phyloP scores from a whole-genome alignment of 2,797 vertebrate species.

The Saxicola maurus region DNA sequence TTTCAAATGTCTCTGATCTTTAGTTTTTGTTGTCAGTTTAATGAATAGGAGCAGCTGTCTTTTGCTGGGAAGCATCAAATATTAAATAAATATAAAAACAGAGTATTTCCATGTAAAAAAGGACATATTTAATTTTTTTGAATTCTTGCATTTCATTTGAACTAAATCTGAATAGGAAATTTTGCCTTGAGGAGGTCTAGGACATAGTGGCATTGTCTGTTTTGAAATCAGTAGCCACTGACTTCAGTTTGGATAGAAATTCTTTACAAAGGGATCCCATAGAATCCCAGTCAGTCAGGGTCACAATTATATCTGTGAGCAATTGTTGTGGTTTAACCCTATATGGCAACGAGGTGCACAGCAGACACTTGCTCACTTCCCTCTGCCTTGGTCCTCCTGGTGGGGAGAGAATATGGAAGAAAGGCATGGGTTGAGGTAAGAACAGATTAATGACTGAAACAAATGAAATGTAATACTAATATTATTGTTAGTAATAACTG shows the following conservation, averaged over 20 bases:
- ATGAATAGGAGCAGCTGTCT: not conserved
- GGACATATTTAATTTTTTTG: not conserved
- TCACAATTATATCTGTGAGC: not conserved
- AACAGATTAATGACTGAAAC: not conserved
- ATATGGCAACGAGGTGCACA: not conserved
- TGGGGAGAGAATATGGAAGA: not conserved
- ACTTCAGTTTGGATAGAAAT: not conserved
- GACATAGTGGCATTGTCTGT: not conserved
- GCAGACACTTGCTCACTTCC: not conserved
- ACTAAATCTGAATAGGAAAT: not conserved
- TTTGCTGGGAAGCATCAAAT: not conserved
- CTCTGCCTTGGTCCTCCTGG: not conserved
- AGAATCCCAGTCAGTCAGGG: not conserved
- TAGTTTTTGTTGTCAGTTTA: not conserved
- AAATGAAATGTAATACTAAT: not conserved
- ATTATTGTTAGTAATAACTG: not conserved
- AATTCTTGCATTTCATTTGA: not conserved
- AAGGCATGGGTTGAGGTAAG: not conserved
- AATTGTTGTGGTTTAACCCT: not conserved
- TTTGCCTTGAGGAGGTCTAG: not conserved
- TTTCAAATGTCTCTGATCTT: not conserved
- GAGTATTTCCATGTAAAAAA: not conserved
- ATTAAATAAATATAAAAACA: not conserved
- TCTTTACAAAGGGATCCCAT: not conserved
- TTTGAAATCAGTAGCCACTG: not conserved